Evolutionary conservation across 2,113 vertebrate species (phyloP).

Genomic region (Archocentrus centrarchus): DNA sequence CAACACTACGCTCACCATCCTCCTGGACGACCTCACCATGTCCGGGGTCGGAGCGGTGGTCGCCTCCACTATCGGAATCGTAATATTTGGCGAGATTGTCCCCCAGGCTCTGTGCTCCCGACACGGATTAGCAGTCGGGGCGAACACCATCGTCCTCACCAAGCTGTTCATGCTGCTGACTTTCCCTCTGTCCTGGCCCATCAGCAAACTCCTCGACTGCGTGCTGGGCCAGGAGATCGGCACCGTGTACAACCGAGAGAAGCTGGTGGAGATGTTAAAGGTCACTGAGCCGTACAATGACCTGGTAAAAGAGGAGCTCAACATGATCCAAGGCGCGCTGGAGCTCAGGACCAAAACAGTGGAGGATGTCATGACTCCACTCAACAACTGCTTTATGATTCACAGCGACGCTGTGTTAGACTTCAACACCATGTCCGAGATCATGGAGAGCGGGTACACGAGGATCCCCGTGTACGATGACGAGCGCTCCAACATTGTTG

Average conservation of each 20-base stretch:
- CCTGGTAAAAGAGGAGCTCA: slow-evolving; percentile 93
- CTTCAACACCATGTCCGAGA: slow-evolving; percentile 98
- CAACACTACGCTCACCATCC: slow-evolving; percentile 97
- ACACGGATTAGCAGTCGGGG: slow-evolving; percentile 93
- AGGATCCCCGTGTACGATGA: slow-evolving; percentile 93
- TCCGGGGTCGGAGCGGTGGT: slow-evolving; percentile 89
- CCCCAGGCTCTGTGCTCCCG: slow-evolving; percentile 95
- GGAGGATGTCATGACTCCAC: slow-evolving; percentile 92
- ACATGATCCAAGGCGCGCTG: slow-evolving; percentile 97
- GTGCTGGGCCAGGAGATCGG: slow-evolving; percentile 95
- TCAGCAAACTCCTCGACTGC: slow-evolving; percentile 93
- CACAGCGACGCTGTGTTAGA: slow-evolving; percentile 89
- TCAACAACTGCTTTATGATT: slow-evolving; percentile 96
- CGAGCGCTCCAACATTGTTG: slow-evolving; percentile 93
- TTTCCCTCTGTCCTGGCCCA: slow-evolving; percentile 92
- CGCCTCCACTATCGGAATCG: slow-evolving; percentile 92
- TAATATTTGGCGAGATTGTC: slow-evolving; percentile 97
- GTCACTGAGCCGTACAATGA: slow-evolving; percentile 96
- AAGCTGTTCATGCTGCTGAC: slow-evolving; percentile 97
- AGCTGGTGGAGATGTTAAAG: slow-evolving; percentile 95
- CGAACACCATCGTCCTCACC: slow-evolving; percentile 92
- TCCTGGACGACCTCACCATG: slow-evolving; percentile 91
- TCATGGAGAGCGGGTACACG: slow-evolving; percentile 97
- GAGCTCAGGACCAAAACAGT: slow-evolving; percentile 95
- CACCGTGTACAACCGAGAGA: slow-evolving; percentile 97